Conservation (phyloP, 2,888 invertebrate species). For the Alloplasta piceator region DNA sequence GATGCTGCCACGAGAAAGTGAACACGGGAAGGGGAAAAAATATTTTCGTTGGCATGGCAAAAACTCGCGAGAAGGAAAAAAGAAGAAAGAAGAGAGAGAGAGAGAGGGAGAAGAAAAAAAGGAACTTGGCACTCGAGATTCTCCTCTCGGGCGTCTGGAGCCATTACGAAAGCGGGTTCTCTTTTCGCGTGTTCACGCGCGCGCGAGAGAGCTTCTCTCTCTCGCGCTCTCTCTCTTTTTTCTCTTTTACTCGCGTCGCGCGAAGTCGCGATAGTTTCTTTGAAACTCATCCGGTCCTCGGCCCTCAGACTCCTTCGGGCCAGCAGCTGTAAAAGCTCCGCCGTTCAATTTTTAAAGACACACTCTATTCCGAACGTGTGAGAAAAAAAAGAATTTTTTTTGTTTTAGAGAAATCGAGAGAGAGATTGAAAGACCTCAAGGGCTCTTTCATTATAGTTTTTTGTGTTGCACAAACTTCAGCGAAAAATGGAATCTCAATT, state of each 20-base stretch:
- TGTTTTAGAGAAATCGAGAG: neutral
- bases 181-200: constrained; percentile 49
- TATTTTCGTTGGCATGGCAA: constrained; percentile 64
- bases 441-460: neutral
- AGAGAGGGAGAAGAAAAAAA: constrained; percentile 9
- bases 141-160: constrained; percentile 57
- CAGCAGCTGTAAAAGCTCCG: constrained; percentile 54
- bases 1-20: constrained; percentile 42
- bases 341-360: constrained; percentile 61
- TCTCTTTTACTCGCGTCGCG: constrained; percentile 18
- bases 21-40: constrained; percentile 50
- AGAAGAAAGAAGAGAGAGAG: neutral
- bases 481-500: neutral
- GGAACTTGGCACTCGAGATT: constrained; percentile 61
- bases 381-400: constrained; percentile 11
- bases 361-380: constrained; percentile 39
- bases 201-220: constrained; percentile 33
- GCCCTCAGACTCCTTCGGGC: constrained; percentile 26
- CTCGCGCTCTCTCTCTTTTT: constrained; percentile 9
- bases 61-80: constrained; percentile 53
- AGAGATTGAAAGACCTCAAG: neutral
- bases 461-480: neutral
- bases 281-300: constrained; percentile 63
- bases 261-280: constrained; percentile 64
- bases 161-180: constrained; percentile 64